Conservation (phyloP, 2,113 vertebrate genomes). For the Mellivora capensis region DNA sequence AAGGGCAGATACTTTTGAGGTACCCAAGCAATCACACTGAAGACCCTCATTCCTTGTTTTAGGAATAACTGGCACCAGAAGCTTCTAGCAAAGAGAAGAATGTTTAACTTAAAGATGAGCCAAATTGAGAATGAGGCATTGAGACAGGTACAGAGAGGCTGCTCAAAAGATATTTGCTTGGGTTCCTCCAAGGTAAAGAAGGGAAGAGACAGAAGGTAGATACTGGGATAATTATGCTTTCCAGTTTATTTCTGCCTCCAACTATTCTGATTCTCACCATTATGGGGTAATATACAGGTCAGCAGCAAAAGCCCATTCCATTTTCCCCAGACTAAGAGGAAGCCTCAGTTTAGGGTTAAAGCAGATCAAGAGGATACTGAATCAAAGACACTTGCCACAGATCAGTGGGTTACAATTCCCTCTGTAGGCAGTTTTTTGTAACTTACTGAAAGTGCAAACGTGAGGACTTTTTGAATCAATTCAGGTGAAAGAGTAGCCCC, state of each 20-base stretch:
- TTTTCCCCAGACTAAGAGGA: not conserved
- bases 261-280: not conserved
- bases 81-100: not conserved
- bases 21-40: not conserved
- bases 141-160: not conserved
- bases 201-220: not conserved
- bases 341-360: not conserved
- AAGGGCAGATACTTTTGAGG: not conserved
- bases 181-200: not conserved
- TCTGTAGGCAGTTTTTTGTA: not conserved
- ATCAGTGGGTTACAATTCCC: not conserved
- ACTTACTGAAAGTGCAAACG: slow-evolving; percentile 96
- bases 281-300: not conserved
- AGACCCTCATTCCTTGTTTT: not conserved
- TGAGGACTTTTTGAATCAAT: slow-evolving; percentile 97
- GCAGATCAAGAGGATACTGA: not conserved
- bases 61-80: slow-evolving; percentile 18
- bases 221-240: not conserved
- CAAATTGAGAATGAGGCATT: not conserved
- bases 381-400: not conserved
- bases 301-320: not conserved
- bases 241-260: not conserved
- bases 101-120: not conserved
- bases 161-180: not conserved
- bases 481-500: slow-evolving; percentile 95